Percentiles rank a stretch among this genome's conserved stretches.
phyloP scores from a whole-genome alignment of 2,888 invertebrate genomes.

The Polydrusus pterygomalis region DNA sequence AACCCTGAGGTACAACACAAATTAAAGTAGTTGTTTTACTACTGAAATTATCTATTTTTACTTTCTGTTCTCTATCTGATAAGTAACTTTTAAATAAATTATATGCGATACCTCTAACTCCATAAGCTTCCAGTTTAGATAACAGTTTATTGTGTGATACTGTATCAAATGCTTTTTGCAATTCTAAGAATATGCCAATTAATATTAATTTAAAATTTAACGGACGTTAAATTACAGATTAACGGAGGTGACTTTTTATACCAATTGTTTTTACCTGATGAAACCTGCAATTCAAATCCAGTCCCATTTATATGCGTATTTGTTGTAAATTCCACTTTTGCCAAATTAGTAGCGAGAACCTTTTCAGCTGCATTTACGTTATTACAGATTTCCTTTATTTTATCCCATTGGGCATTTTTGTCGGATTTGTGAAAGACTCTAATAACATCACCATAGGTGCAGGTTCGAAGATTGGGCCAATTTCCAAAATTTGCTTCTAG shows the following conservation, averaged over 20 bases:
- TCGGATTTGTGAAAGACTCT: slow-evolving; percentile 74
- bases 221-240: no score
- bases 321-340: slow-evolving; percentile 81
- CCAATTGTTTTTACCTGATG: slow-evolving; percentile 70
- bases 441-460: slow-evolving; percentile 77
- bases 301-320: slow-evolving; percentile 77
- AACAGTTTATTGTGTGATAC: no score
- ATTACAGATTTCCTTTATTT: slow-evolving; percentile 76
- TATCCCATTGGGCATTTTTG: slow-evolving; percentile 75
- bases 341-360: slow-evolving; percentile 70
- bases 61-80: no score
- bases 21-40: no score
- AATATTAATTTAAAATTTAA: neutral
- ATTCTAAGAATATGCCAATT: no score
- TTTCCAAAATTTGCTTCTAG: slow-evolving; percentile 77
- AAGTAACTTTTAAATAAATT: no score
- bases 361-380: slow-evolving; percentile 63
- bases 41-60: no score
- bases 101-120: no score
- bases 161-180: no score
- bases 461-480: slow-evolving; percentile 65
- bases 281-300: slow-evolving; percentile 80
- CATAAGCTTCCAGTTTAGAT: no score
- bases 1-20: no score
- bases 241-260: no score